Evolutionary conservation across 2,797 vertebrate genomes (phyloP), one percentile per base, ranked within the genome.

Genomic region (Champsocephalus gunnari): DNA sequence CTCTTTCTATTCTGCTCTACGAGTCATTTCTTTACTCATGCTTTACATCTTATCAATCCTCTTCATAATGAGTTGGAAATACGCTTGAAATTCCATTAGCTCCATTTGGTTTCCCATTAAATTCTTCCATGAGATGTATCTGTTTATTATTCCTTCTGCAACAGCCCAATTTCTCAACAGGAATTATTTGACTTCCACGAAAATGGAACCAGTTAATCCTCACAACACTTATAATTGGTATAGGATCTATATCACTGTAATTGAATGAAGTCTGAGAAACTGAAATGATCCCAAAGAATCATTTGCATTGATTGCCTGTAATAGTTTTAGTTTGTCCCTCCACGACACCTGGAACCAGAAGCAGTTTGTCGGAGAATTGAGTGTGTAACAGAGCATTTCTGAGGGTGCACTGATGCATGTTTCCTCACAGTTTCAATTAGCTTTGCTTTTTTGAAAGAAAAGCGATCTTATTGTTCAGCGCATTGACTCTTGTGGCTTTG

Each of bases 351-450:
- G 38, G 48, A 87, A 74, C 57, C 58, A 66, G 56, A 17, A 45
- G 58, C 53, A 11, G 38, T 74, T 70, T 16, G 62, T 70, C 19
- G 71, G 71, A 71, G 71, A 73, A 82, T 43, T 28, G 61, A 73
- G 50, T 43, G 73, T 61, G 72, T 66, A 74, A 80, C 38, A 3
- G 73, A 58, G 63, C 68, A 68, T 72, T 81, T 79, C 28, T 47
- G 41, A 11, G 51, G 24, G 67, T 47, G 81, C 34, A 4, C 73
- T 75, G 73, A 55, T 54, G 77, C 80, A 50, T 54, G 53, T 66
- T 71, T 75, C 51, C 14, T 43, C 76, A 38, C 34, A 41, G 78
- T 69, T 75, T 77, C 79, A 66, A 77, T 79, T 84, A 72, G 64
- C 74, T 66, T 55, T 74, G 34, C 65, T 71, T 73, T 78, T 17